A percentile compares a stretch with the other conserved stretches of the same genome.
These are phyloP conservation scores for Yponomeuta malinellus DNA, from an alignment of 2,888 invertebrate genomes.

Conservation along the genomic window DNA sequence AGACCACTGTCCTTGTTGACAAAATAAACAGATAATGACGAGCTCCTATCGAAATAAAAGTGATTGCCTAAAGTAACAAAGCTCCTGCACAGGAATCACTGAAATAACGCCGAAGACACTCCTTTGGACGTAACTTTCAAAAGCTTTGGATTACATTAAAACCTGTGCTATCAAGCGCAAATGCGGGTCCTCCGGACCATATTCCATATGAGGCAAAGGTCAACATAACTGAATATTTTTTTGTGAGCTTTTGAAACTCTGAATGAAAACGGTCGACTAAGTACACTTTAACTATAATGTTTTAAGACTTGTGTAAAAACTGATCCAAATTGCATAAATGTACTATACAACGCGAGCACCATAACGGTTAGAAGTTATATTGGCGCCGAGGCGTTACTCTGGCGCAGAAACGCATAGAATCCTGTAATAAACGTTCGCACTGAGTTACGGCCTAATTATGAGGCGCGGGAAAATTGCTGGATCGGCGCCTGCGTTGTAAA, in stretches of 20 bases:
- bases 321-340: neutral
- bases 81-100: neutral
- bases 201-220: too few species aligned
- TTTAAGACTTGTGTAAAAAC: neutral
- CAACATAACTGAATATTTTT: too few species aligned
- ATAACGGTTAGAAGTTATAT: neutral
- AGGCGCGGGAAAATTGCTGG: conserved; percentile 13
- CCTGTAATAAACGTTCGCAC: conserved; percentile 42
- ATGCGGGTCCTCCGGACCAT: too few species aligned
- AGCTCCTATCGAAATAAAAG: neutral
- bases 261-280: too few species aligned
- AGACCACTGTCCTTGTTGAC: neutral
- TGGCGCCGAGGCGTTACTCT: conserved; percentile 5
- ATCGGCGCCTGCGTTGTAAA: conserved; percentile 13
- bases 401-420: conserved; percentile 20
- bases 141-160: too few species aligned
- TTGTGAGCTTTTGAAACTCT: too few species aligned
- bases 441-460: conserved; percentile 64
- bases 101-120: too few species aligned
- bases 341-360: neutral
- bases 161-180: too few species aligned
- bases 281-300: too few species aligned
- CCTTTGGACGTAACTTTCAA: too few species aligned
- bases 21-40: neutral
- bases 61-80: neutral